Percentiles rank a stretch among this genome's conserved stretches.
phyloP scores from a whole-genome alignment of 2,113 vertebrate species.

The Aix galericulata region DNA sequence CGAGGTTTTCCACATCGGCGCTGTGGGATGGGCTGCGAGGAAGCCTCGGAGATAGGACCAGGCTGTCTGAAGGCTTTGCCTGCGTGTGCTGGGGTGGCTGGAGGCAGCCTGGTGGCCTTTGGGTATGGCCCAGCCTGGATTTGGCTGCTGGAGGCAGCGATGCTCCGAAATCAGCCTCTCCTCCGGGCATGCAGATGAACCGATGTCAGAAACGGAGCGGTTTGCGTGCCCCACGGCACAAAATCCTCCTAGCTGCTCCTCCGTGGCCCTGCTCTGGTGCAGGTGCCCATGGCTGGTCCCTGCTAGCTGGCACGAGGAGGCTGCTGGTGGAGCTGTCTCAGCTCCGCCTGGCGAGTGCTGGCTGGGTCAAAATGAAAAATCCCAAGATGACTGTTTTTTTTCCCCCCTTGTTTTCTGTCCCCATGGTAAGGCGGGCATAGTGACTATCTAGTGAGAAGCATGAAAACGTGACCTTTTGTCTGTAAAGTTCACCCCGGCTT shows the following conservation, averaged over 20 bases:
- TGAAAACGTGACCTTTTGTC: background rate
- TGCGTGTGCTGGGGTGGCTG: background rate
- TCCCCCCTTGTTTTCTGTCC: too few relatives aligned
- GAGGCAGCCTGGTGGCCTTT: background rate
- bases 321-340: background rate
- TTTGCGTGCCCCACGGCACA: background rate
- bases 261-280: too few relatives aligned
- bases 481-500: background rate
- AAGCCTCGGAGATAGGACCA: background rate
- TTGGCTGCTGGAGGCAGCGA: too few relatives aligned
- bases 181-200: fast-evolving
- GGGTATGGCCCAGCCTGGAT: too few relatives aligned
- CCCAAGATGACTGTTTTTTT: too few relatives aligned
- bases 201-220: background rate
- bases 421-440: background rate
- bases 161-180: background rate
- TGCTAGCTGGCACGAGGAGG: background rate
- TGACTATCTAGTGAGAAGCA: background rate
- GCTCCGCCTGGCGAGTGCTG: background rate
- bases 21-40: background rate
- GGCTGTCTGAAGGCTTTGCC: too few relatives aligned
- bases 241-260: background rate
- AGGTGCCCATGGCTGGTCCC: background rate
- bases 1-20: background rate
- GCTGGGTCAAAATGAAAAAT: background rate